Percentiles rank a stretch among this genome's conserved stretches.
Evolutionary conservation across 2,113 vertebrate genomes (phyloP).

Genomic region (Nothobranchius kuhntae): DNA sequence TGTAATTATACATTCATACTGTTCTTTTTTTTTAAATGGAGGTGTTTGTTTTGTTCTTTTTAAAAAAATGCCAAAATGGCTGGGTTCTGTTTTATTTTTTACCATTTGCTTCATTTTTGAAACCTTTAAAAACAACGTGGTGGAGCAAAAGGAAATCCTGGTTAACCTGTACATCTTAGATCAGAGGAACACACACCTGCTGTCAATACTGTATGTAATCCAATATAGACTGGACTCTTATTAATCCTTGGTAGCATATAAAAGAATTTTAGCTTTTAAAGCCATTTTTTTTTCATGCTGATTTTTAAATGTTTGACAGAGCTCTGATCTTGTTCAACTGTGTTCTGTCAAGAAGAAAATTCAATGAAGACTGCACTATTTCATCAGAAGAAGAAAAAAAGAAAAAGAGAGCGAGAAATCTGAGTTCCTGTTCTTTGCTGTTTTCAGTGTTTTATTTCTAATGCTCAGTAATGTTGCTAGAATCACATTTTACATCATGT

Average conservation of each 20-base stretch:
- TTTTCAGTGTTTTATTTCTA: constrained; percentile 52
- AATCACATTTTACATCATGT: constrained; percentile 63
- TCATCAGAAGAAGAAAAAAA: constrained; percentile 43
- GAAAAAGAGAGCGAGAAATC: neutral
- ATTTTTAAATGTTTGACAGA: constrained; percentile 52
- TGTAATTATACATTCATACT: constrained; percentile 53
- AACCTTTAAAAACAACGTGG: constrained; percentile 8
- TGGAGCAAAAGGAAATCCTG: constrained; percentile 7
- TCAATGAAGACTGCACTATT: constrained; percentile 71
- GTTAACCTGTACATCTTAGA: constrained; percentile 27
- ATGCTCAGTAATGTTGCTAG: constrained; percentile 57
- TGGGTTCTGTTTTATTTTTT: constrained; percentile 2
- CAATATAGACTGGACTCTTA: constrained; percentile 31
- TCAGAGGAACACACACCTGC: constrained; percentile 37
- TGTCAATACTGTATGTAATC: constrained; percentile 21
- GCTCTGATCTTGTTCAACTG: constrained; percentile 75
- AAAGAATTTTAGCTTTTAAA: constrained; percentile 21
- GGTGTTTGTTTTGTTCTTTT: neutral
- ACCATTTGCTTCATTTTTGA: constrained; percentile 14
- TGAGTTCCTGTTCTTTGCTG: constrained; percentile 41
- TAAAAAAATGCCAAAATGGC: constrained; percentile 29
- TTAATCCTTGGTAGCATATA: constrained; percentile 23
- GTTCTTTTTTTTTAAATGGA: constrained; percentile 8
- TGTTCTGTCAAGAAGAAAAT: constrained; percentile 61
- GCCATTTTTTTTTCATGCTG: constrained; percentile 8